These are phyloP conservation scores for Diarsia mendica DNA, from an alignment of 2,888 invertebrate species.

Conservation along the genomic window DNA sequence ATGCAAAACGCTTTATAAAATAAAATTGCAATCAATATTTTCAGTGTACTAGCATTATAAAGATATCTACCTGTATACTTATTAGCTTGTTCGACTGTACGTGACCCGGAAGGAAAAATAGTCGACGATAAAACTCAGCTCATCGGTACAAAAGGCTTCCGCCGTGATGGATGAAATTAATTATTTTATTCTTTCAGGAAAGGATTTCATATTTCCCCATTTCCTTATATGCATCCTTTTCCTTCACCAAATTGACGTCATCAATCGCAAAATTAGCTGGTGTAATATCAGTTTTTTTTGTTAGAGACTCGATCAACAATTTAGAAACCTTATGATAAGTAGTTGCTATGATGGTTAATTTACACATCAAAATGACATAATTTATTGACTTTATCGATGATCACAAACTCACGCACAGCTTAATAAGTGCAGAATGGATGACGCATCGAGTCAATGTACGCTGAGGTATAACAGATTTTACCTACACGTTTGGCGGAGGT, in stretches of 20 bases:
- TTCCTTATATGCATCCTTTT: background rate
- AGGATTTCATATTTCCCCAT: background rate
- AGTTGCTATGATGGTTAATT: background rate
- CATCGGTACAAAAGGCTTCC: background rate
- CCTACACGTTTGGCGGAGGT: background rate
- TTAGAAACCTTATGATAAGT: background rate
- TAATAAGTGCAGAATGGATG: background rate
- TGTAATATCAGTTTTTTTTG: too few relatives aligned
- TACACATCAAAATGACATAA: background rate
- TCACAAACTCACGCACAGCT: constrained; percentile 10
- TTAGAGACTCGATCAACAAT: background rate
- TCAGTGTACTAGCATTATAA: too few relatives aligned
- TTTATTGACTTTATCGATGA: background rate
- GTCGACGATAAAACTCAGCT: background rate
- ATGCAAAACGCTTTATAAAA: too few relatives aligned
- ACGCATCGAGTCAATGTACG: constrained; percentile 1
- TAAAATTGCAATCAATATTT: too few relatives aligned
- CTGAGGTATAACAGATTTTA: background rate
- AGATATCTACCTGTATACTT: too few relatives aligned
- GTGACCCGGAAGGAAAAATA: too few relatives aligned
- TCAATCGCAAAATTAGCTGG: background rate
- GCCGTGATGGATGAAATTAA: background rate
- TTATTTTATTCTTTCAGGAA: background rate
- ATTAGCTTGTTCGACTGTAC: too few relatives aligned
- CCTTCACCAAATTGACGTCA: background rate